Evolutionary conservation across 2,888 invertebrate species (phyloP), one percentile per base, ranked within the genome.

Genomic region (Andrena minutula): DNA sequence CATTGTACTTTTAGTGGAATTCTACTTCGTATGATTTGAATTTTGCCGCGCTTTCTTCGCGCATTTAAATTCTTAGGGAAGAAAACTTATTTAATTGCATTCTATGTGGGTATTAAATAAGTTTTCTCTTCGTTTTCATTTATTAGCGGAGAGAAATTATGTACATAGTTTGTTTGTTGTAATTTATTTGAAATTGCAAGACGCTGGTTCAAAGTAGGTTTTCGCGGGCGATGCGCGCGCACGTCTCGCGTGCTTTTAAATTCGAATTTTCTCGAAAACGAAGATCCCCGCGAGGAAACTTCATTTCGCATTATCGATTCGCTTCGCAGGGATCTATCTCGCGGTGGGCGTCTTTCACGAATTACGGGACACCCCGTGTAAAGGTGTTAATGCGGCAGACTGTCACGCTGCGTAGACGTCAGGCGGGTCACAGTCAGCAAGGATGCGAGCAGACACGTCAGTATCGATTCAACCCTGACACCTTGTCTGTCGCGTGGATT

Each of bases 391-490:
- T 47, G 64, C 16, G 60, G 26, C 23, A 71, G 41, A 69, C 23
- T 69, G 58, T 70, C 70, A 12, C 26, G 60, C 49, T 35, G 41
- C 49, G 47, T 61, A 30, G 51, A 60, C 28, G 65, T 79, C 70
- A 30, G 60, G 10, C 41, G 41, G 69, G 77, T 79, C 28, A 64
- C 76, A 49, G 35, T 76, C 51, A 60, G 26, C 26, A 12, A 79
- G 78, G 51, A 66, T 78, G 51, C 70, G 60, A 65, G 26, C 8
- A 41, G 49, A 66, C 70, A 32, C 51, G 64, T 53, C 30, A 60
- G 60, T 80, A 80, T 80, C 73, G 80, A 80, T 80, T 79, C 60
- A 64, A 5, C 47, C 56, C 6, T 49, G 35, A 28, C 60, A 56
- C 41, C 51, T 8, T n/a, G 32, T 58, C 8, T 41, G 53, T 69